These are phyloP conservation scores for Rugalucina vietnamica DNA, from an alignment of 2,888 invertebrate genomes.

Conservation along the genomic window DNA sequence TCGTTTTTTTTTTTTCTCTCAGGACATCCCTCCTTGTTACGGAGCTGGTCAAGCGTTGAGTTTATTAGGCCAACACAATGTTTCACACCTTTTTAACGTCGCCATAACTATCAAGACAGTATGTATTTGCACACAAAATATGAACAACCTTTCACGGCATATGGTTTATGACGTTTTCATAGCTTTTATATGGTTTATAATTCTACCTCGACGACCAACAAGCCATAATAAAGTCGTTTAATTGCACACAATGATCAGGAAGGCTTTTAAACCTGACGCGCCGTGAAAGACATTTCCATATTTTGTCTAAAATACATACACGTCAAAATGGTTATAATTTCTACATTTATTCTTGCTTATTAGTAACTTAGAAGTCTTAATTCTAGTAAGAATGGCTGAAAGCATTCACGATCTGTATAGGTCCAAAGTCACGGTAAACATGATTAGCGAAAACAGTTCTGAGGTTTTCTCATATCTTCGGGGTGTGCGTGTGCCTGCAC, in stretches of 20 bases:
- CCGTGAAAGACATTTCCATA: conserved; percentile 35
- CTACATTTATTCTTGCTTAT: too few relatives aligned
- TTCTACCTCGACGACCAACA: conserved; percentile 42
- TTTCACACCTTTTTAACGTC: conserved; percentile 18
- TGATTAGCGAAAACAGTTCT: too few relatives aligned
- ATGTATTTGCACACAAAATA: neutral
- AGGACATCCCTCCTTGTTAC: too few relatives aligned
- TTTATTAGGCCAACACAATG: conserved; percentile 25
- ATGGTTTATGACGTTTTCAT: conserved; percentile 35
- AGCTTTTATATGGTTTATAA: conserved; percentile 58
- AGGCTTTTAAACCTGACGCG: conserved; percentile 26
- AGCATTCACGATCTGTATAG: too few relatives aligned
- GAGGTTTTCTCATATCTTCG: conserved; percentile 29
- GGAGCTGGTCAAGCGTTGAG: conserved; percentile 27
- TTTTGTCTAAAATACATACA: conserved; percentile 20
- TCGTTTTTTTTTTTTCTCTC: too few relatives aligned
- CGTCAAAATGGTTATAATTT: too few relatives aligned
- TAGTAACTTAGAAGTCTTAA: too few relatives aligned
- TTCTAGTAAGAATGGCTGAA: too few relatives aligned
- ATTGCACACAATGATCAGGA: conserved; percentile 38
- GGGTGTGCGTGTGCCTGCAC: conserved; percentile 33
- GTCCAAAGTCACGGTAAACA: too few relatives aligned
- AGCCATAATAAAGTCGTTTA: conserved; percentile 52
- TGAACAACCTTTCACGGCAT: neutral
- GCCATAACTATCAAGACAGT: neutral